Percentiles rank a stretch among this genome's conserved stretches.
These are phyloP conservation scores for Tetramorium bicarinatum DNA, from an alignment of 2,888 invertebrate genomes.

Conservation along the genomic window DNA sequence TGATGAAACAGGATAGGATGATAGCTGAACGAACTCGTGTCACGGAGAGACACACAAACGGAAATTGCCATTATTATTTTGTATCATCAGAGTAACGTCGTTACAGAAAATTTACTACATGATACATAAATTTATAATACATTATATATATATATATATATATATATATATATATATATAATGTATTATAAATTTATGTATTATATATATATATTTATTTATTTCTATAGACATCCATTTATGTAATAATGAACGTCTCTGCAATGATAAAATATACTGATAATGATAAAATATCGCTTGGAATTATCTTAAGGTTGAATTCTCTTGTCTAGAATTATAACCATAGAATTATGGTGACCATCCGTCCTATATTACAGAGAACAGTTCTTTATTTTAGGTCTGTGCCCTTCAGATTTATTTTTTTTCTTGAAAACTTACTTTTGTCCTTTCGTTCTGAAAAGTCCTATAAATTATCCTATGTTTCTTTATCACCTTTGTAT, in stretches of 20 bases:
- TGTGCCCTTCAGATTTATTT: no score
- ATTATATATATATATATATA: background rate
- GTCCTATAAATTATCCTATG: no score
- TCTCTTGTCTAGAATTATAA: background rate
- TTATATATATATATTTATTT: background rate
- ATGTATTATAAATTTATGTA: background rate
- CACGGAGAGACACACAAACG: background rate
- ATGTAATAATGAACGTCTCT: background rate
- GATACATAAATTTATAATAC: background rate
- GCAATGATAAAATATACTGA: no score
- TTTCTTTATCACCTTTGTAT: no score
- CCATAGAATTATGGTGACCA: background rate
- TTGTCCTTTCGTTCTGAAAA: no score
- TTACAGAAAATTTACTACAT: background rate
- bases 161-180: no score
- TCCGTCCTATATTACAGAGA: no score
- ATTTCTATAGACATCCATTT: background rate
- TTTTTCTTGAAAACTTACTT: no score
- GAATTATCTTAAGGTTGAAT: background rate
- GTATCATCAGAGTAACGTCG: background rate
- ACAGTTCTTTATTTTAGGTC: no score
- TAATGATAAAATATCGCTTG: background rate
- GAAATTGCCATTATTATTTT: background rate
- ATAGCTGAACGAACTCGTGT: background rate
- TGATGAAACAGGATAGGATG: constrained; percentile 9